A percentile compares a stretch with the other conserved stretches of the same genome.
phyloP scores from a whole-genome alignment of 2,797 vertebrate genomes.

The Semotilus atromaculatus region DNA sequence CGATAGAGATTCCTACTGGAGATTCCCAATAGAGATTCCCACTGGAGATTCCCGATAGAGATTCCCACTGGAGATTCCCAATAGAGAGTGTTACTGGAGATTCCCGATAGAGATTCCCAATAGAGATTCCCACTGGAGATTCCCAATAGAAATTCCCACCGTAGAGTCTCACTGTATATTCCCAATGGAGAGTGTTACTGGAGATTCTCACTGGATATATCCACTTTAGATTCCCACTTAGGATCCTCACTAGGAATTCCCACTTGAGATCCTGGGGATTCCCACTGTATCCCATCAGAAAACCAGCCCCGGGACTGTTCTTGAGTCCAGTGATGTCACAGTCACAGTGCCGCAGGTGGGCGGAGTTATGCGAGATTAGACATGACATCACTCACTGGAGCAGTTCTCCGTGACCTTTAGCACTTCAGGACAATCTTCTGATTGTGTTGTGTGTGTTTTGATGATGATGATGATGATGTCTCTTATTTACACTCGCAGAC shows the following conservation, averaged over 20 bases:
- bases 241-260: no score
- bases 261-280: background rate
- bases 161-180: no score
- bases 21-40: rapidly evolving
- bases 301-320: background rate
- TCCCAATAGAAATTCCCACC: no score
- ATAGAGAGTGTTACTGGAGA: no score
- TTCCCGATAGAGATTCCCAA: rapidly evolving
- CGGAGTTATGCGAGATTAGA: background rate
- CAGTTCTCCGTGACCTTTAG: background rate
- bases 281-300: background rate
- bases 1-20: rapidly evolving
- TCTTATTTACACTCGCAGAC: background rate
- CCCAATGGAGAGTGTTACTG: no score
- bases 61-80: no score
- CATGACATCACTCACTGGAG: background rate
- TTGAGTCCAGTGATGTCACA: no score
- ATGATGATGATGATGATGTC: conserved; percentile 13
- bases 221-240: no score
- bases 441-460: background rate
- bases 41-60: rapidly evolving
- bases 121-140: rapidly evolving
- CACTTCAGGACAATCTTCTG: conserved; percentile 22
- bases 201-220: no score
- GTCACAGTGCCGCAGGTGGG: background rate